A percentile compares a stretch with the other conserved stretches of the same genome.
Conservation (phyloP, 1,140 invertebrate species). For the Caenorhabditis briggsae region DNA sequence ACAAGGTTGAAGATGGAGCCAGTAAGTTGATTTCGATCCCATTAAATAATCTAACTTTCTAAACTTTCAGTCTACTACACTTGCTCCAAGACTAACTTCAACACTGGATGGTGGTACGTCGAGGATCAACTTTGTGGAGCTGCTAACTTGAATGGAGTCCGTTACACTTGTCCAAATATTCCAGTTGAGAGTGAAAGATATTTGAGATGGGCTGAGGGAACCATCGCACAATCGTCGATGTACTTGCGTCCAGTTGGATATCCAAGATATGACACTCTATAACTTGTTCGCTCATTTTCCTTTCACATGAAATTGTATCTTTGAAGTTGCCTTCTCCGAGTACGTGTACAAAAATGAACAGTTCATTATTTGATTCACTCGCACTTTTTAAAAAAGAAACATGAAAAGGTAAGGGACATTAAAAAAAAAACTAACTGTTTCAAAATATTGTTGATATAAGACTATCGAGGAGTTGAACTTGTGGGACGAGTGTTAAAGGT, state of each 20-base stretch:
- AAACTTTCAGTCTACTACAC: constrained; percentile 58
- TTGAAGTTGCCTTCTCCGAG: neutral
- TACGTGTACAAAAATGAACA: constrained; percentile 46
- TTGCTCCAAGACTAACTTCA: constrained; percentile 61
- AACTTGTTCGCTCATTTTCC: neutral
- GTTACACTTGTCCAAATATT: constrained; percentile 59
- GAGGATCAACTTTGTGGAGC: constrained; percentile 59
- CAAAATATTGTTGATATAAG: too few relatives aligned
- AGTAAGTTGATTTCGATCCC: neutral
- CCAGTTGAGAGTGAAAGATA: constrained; percentile 54
- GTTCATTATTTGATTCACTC: neutral
- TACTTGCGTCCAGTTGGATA: constrained; percentile 51
- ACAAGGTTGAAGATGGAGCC: constrained; percentile 9
- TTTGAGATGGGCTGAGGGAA: constrained; percentile 51
- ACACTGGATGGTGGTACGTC: constrained; percentile 69
- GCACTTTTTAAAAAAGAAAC: too few relatives aligned
- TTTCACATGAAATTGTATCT: constrained; percentile 44
- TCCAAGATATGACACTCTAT: constrained; percentile 40
- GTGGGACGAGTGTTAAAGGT: too few relatives aligned
- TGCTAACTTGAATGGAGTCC: constrained; percentile 67
- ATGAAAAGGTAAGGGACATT: too few relatives aligned
- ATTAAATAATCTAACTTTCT: neutral
- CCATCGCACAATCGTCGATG: constrained; percentile 50
- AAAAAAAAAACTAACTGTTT: too few relatives aligned
- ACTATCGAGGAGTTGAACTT: too few relatives aligned